Conservation (phyloP, 2,797 vertebrate species). For the Heteromormyrus szaboi region DNA sequence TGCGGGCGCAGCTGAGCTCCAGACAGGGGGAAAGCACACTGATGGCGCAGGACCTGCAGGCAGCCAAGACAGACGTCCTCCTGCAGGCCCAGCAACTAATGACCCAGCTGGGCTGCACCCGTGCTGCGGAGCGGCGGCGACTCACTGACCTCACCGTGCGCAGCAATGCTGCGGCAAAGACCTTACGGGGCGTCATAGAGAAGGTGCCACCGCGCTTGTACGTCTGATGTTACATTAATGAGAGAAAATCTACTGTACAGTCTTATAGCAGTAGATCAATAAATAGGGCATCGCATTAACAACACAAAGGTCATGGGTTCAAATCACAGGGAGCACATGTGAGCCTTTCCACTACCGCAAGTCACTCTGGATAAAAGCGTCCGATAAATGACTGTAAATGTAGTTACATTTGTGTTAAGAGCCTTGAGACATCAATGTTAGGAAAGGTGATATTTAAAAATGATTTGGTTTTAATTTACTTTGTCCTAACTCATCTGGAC, state of each 20-base stretch:
- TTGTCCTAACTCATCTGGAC: not conserved
- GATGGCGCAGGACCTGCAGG: constrained; percentile 32
- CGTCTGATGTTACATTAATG: not conserved
- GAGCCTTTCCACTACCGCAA: not conserved
- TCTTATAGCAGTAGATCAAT: not conserved
- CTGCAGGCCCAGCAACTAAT: constrained; percentile 54
- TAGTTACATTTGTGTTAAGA: not conserved
- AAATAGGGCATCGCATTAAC: not conserved
- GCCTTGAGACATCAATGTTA: not conserved
- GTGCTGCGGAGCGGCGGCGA: constrained; percentile 35
- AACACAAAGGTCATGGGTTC: not conserved
- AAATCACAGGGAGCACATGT: not conserved
- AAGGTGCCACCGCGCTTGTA: not conserved
- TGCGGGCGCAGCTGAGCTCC: constrained; percentile 44
- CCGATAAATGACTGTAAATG: not conserved
- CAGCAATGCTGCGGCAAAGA: constrained; percentile 1
- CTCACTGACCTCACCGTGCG: constrained; percentile 46
- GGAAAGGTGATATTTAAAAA: not conserved
- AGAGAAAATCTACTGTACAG: not conserved
- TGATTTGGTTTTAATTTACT: not conserved
- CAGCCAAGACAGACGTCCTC: constrained; percentile 47
- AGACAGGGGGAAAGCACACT: constrained; percentile 46
- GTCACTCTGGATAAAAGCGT: not conserved
- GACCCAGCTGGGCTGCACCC: constrained; percentile 40
- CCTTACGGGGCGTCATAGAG: constrained; percentile 7